Evolutionary conservation across 37 sponge, comb jelly and placozoan species (phyloP), one percentile per base, ranked within the genome.

Genomic region (Hexactinellida sp.): DNA sequence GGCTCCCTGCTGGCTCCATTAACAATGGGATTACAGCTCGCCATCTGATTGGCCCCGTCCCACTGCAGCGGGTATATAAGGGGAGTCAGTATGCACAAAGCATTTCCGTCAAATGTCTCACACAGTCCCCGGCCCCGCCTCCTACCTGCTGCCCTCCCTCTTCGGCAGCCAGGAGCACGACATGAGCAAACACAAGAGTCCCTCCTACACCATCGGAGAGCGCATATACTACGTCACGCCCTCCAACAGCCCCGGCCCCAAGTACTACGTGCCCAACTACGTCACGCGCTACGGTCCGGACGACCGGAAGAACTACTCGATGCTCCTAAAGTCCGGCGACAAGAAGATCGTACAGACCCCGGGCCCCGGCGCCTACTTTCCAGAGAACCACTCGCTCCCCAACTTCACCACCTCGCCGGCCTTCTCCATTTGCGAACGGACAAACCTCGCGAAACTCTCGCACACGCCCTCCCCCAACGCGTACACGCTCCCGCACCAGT

Each of bases 121-220:
- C 76, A 7, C 76, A 3, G 34, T 10, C 30, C 76, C 76, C 34
- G 30, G 76, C 34, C 76, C 76, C 3, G 76, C 76, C 5, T 23
- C 76, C 76, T 63, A 63, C 76, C 76, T 63, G 30, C 76, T 63
- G 19, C 76, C 76, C 21, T 63, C 76, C 30, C 76, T 63, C 19
- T 63, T 63, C 25, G 76, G 76, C 19, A 25, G 76, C 34, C 28
- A 63, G 30, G 76, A 63, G 76, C 76, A 63, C 76, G 76, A 63
- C 76, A 63, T 63, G 76, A 10, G 76, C 76, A 63, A 63, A n/a
- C 76, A 63, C 76, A 63, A 63, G 76, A 63, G 76, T 63, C 76
- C 76, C 32, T 63, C 76, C 34, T 63, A 63, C 76, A 63, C 76
- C 28, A 63, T 63, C 76, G 76, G 76, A 63, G 76, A 63, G 76